Evolutionary conservation across 2,888 invertebrate genomes (phyloP).

Genomic region (Nezara viridula): DNA sequence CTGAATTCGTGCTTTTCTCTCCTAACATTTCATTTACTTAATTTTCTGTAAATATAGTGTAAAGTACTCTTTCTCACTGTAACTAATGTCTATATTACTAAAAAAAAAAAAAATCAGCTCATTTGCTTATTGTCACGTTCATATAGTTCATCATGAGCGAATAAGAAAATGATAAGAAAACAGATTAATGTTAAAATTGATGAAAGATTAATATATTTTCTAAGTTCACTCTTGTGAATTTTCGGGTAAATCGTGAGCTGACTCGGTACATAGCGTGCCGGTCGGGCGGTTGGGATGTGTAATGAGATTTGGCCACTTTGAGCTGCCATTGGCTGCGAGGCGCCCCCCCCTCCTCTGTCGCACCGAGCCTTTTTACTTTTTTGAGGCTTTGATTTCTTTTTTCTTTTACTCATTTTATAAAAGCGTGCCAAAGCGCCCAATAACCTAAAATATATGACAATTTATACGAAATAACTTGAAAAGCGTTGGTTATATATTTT

Average conservation of each 20-base stretch:
- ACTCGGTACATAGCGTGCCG: neutral
- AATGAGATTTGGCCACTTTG: constrained; percentile 7
- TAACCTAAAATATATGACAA: neutral
- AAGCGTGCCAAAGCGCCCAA: neutral
- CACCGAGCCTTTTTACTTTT: neutral
- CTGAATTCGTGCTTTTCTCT: too few relatives aligned
- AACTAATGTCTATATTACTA: too few relatives aligned
- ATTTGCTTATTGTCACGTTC: too few relatives aligned
- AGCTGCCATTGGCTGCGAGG: neutral
- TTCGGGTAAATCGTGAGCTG: neutral
- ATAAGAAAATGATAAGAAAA: too few relatives aligned
- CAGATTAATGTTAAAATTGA: too few relatives aligned
- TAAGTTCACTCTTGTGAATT: neutral
- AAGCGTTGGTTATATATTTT: too few relatives aligned
- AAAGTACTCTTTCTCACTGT: too few relatives aligned
- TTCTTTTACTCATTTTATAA: neutral
- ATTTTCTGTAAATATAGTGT: too few relatives aligned
- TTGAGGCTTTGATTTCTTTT: neutral
- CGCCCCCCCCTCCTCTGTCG: neutral
- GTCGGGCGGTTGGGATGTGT: neutral
- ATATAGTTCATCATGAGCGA: too few relatives aligned
- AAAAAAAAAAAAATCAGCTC: too few relatives aligned
- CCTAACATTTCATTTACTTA: too few relatives aligned
- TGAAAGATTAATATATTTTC: too few relatives aligned
- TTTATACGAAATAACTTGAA: neutral